Base-by-base conservation (phyloP, 1,140 invertebrate species). In the Hyles vespertilio region DNA sequence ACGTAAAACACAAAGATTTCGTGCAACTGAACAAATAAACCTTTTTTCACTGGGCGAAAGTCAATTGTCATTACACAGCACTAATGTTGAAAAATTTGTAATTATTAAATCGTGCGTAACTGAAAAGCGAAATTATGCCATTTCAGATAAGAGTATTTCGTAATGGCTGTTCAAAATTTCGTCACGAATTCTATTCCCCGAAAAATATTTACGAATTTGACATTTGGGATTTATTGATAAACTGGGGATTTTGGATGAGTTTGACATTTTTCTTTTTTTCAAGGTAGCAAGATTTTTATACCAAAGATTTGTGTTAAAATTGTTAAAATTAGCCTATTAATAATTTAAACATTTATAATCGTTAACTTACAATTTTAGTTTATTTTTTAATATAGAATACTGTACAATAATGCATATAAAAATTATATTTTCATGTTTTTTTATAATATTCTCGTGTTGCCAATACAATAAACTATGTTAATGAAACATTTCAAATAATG, bases 1-100 rank as follows among this genome's bases (percentile, higher is more conserved):
- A 84, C 79, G 81, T 75, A 84, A 81, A 69, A 72, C 57, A 70
- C 74, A 67, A 73, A 80, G 71, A 74, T 72, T 72, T 73, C 70
- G 72, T 67, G 69, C 76, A 80, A 77, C 70, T 80, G 72, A 70
- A 57, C 62, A 73, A 76, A 79, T 60, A 77, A 49, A 40, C 33
- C 8, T n/a, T 34, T 34, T 51, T 4, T 34, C 50, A 59, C 60
- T 58, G 57, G 56, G n/a, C 44, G 49, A 33, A 51, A 32, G 33
- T 51, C 22, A 40, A 40, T 5, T 40, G 36, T 40, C 36, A 40
- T 40, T 22, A 22, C 22, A 22, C 22, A 22, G 36, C 36, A 40
- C 36, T 8, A 40, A 40, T 5, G 8, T 5, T 8, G 36, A 51
- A 51, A n/a, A 12, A 3, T 10, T n/a, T 33, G 6, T 47, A 52